A percentile compares a stretch with the other conserved stretches of the same genome.
Conservation (phyloP, 2,888 invertebrate species). For the Hydrotaea cyrtoneurina region DNA sequence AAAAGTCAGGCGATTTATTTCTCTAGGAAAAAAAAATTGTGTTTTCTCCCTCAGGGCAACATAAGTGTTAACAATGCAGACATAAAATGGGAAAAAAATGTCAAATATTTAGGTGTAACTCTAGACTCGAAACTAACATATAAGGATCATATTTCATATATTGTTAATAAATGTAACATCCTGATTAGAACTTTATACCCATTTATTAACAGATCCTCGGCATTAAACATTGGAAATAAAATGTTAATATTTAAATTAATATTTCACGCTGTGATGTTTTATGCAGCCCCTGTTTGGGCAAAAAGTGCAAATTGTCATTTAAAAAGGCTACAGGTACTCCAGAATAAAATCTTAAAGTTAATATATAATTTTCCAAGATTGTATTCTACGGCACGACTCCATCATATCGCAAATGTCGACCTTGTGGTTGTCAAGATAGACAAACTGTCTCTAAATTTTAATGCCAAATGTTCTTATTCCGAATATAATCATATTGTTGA, state of each 20-base stretch:
- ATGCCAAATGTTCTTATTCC: constrained; percentile 22
- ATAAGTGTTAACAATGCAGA: neutral
- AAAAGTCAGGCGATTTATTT: neutral
- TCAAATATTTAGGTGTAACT: constrained; percentile 6
- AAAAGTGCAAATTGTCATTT: constrained; percentile 8
- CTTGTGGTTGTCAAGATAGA: constrained; percentile 19
- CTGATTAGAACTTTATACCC: neutral
- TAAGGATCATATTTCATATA: constrained; percentile 1
- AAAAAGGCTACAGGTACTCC: neutral
- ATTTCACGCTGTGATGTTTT: constrained; percentile 8
- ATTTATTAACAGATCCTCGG: neutral
- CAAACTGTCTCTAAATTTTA: neutral
- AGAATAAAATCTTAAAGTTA: neutral
- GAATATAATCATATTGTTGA: constrained; percentile 14
- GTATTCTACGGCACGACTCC: constrained; percentile 1
- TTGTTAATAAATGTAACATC: neutral
- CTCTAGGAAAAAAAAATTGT: neutral
- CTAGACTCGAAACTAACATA: neutral
- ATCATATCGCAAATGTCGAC: constrained; percentile 9
- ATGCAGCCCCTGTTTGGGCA: constrained; percentile 13
- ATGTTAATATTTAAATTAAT: neutral
- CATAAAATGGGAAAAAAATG: neutral
- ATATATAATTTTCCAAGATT: constrained; percentile 1
- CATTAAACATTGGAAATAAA: neutral
- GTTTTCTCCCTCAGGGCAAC: neutral